Conservation (phyloP, 2,797 vertebrate genomes). For the Triplophysa bombifrons region DNA sequence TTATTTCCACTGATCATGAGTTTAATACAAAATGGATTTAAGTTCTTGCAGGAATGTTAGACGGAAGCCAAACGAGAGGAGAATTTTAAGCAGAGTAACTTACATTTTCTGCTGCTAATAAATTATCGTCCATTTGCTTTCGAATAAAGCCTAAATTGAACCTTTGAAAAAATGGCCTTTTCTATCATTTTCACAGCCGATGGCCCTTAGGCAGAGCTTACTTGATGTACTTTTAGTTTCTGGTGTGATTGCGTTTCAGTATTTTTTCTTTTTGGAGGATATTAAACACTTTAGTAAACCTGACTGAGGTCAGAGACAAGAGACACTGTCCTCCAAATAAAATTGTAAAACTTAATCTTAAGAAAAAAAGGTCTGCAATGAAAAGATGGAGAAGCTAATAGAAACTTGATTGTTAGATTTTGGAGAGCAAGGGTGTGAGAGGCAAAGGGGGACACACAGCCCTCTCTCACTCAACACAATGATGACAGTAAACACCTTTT, state of each 20-base stretch:
- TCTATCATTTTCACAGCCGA: conserved; percentile 36
- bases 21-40: conserved; percentile 34
- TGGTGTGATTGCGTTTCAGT: conserved; percentile 12
- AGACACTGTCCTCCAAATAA: neutral
- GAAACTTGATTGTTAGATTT: conserved; percentile 56
- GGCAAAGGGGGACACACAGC: conserved; percentile 53
- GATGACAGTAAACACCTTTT: conserved; percentile 77
- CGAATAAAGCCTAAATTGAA: conserved; percentile 33
- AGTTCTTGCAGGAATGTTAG: conserved; percentile 43
- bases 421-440: neutral
- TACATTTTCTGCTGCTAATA: conserved; percentile 43
- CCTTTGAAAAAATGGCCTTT: conserved; percentile 41
- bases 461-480: conserved; percentile 67
- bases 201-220: conserved; percentile 20
- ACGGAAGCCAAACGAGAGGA: conserved; percentile 34
- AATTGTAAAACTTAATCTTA: neutral
- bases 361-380: neutral
- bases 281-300: neutral
- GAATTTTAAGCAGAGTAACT: conserved; percentile 44
- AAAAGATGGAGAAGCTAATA: conserved; percentile 24
- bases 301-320: conserved; percentile 16
- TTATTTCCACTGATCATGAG: conserved; percentile 12
- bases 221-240: conserved; percentile 35
- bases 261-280: neutral
- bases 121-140: conserved; percentile 44